Evolutionary conservation across 37 sponge, comb jelly and placozoan species (phyloP).

Genomic region (Chondrosia reniformis): DNA sequence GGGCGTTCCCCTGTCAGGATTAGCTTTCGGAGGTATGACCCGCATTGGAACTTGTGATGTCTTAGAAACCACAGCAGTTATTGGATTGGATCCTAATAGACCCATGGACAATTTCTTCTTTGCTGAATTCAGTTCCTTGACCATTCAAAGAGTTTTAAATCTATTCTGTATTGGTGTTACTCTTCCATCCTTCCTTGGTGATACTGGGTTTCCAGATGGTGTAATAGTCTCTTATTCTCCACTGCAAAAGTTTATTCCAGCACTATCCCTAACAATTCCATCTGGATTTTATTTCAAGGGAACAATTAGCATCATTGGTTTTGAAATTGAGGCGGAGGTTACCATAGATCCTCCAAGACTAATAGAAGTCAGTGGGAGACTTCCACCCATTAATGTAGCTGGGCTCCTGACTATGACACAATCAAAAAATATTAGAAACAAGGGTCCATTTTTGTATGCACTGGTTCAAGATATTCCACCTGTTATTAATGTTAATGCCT

Average conservation of each 20-base stretch:
- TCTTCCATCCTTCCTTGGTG: conserved; percentile 15
- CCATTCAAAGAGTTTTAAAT: conserved; percentile 12
- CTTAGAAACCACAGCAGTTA: neutral
- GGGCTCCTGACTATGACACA: conserved; percentile 19
- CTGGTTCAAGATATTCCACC: neutral
- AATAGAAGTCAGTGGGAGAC: neutral
- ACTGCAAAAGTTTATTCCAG: neutral
- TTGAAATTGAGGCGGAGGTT: conserved; percentile 1
- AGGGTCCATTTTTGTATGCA: conserved; percentile 23
- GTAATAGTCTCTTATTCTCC: conserved; percentile 14
- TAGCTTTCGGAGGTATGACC: conserved; percentile 17
- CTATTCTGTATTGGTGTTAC: conserved; percentile 10
- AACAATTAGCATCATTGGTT: conserved; percentile 34
- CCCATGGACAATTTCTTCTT: conserved; percentile 24
- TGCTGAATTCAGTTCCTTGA: neutral
- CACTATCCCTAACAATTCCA: conserved; percentile 1
- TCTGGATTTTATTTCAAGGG: conserved; percentile 25
- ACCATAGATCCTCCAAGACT: conserved; percentile 6
- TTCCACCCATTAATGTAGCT: conserved; percentile 9
- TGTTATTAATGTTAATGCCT: neutral
- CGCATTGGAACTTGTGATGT: conserved; percentile 13
- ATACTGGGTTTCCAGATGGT: conserved; percentile 32
- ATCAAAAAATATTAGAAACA: conserved; percentile 9
- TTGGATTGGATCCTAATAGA: conserved; percentile 7
- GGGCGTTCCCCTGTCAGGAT: conserved; percentile 20